Evolutionary conservation across 2,888 invertebrate species (phyloP), one percentile per base, ranked within the genome.

Genomic region (Ctena decussata): DNA sequence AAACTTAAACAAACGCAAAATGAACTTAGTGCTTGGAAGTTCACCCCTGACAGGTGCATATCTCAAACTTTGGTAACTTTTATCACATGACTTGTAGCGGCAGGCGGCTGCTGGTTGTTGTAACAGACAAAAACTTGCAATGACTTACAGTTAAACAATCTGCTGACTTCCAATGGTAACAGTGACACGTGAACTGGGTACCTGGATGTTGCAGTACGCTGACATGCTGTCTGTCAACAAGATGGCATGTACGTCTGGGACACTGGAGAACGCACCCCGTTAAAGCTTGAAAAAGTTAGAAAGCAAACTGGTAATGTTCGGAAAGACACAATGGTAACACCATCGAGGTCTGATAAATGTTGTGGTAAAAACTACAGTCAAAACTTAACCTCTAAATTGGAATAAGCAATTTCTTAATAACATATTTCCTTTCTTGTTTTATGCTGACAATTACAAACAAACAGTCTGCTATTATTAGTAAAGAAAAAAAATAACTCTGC

Each of bases 11-110:
- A 99, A 96, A 99, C 99, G 27, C 99, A 99, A 96, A 99, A 98
- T 96, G 99, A 99, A 96, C 97, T 99, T 70, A 98, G 98, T 80
- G 99, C 99, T 1, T 99, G 99, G 99, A 99, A 99, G 96, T 99
- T 99, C 96, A 99, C 99, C 21, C 99, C 99, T n/a, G 99, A 99
- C 96, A 99, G 97, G 97, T 97, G 95, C 93, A 87, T 93, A 93
- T 93, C 91, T 87, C 77, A 81, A 84, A 69, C 84, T 82, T 69
- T 82, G 88, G 86, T 93, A 91, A 92, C 91, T 86, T 88, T 92
- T 90, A 85, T 92, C 89, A 90, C 87, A 85, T 89, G 65, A 65
- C 65, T 65, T 15, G 18, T 35, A 18, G 65, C 65, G 35, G 65
- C 65, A 8, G 65, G 65, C 65, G 35, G 65, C 65, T 65, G 35